Evolutionary conservation across 64 coral and sea anemone genomes (phyloP).

Genomic region (Porites australiensis): DNA sequence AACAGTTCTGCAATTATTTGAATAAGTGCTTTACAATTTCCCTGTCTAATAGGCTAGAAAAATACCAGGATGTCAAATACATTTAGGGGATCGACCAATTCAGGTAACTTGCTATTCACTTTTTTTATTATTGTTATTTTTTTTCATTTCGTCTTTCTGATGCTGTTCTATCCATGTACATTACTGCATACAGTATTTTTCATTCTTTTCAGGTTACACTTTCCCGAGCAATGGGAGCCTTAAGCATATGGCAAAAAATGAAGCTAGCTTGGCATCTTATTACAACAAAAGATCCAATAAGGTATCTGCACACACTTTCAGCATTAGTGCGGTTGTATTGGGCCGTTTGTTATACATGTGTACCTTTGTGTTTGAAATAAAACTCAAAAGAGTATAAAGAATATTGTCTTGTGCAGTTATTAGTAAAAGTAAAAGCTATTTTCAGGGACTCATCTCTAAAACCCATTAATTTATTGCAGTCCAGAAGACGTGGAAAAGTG

Average conservation of each 20-base stretch:
- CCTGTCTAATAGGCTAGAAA: constrained; percentile 82
- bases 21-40: background rate
- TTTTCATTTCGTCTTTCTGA: background rate
- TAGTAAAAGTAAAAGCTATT: too few species aligned
- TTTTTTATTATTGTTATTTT: too few species aligned
- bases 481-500: constrained; percentile 97
- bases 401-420: too few species aligned
- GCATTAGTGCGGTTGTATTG: too few species aligned
- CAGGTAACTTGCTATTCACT: constrained; percentile 55
- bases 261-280: constrained; percentile 92
- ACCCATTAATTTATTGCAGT: constrained; percentile 36
- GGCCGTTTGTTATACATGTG: too few species aligned
- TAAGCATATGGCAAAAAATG: constrained; percentile 93
- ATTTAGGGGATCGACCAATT: constrained; percentile 96
- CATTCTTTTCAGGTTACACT: constrained; percentile 73
- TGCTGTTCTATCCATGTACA: background rate
- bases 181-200: background rate
- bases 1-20: too few species aligned
- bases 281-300: constrained; percentile 90
- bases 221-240: constrained; percentile 88
- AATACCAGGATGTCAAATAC: constrained; percentile 87
- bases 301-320: constrained; percentile 25
- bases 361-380: too few species aligned
- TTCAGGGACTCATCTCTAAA: too few species aligned
- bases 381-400: too few species aligned